A percentile compares a stretch with the other conserved stretches of the same genome.
These are phyloP conservation scores for Theretra japonica DNA, from an alignment of 2,888 invertebrate genomes.

Conservation along the genomic window DNA sequence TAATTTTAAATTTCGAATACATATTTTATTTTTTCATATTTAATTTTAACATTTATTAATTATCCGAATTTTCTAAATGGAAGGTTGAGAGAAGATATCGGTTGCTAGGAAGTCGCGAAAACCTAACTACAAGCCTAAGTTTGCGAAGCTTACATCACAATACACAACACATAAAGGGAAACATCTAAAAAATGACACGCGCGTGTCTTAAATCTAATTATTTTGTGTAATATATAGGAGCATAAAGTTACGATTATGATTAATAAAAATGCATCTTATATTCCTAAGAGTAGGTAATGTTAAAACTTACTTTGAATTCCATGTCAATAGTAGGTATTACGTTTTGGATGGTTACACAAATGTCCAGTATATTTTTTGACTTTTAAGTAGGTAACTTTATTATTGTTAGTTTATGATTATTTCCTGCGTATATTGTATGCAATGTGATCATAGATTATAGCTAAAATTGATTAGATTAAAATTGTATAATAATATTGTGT, in stretches of 20 bases:
- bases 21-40: slow-evolving; percentile 63
- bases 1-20: slow-evolving; percentile 58
- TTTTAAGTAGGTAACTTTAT: slow-evolving; percentile 30
- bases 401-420: slow-evolving; percentile 9
- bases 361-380: slow-evolving; percentile 32
- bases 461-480: slow-evolving; percentile 57
- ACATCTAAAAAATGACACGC: slow-evolving; percentile 77
- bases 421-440: slow-evolving; percentile 33
- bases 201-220: slow-evolving; percentile 73
- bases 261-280: slow-evolving; percentile 80
- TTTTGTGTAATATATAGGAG: slow-evolving; percentile 72
- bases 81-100: slow-evolving; percentile 78
- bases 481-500: slow-evolving; percentile 64
- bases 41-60: slow-evolving; percentile 62
- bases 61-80: slow-evolving; percentile 75
- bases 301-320: slow-evolving; percentile 66
- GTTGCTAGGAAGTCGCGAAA: slow-evolving; percentile 81
- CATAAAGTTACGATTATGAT: slow-evolving; percentile 78
- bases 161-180: slow-evolving; percentile 78
- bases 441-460: slow-evolving; percentile 35
- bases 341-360: slow-evolving; percentile 42
- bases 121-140: slow-evolving; percentile 80
- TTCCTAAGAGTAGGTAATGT: slow-evolving; percentile 68
- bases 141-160: slow-evolving; percentile 77
- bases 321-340: slow-evolving; percentile 46